Evolutionary conservation across 2,113 vertebrate species (phyloP).

Genomic region (Eira barbara): DNA sequence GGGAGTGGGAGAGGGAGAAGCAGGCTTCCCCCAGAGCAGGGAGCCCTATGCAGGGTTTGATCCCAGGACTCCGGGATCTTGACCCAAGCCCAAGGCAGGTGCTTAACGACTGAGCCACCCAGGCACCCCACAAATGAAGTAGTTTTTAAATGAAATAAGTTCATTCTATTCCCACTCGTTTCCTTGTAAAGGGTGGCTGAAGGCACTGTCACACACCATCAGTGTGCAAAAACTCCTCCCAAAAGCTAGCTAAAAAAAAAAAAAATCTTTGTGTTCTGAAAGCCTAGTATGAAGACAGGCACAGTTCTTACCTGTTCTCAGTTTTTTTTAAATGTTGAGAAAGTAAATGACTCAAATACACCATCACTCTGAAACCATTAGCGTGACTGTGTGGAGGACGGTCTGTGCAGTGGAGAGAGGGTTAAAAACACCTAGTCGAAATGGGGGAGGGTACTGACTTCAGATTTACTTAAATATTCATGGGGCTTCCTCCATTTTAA

Average conservation of each 20-base stretch:
- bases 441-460: conserved; percentile 71
- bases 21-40: no score
- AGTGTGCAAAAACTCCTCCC: neutral
- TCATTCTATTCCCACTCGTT: neutral
- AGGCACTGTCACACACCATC: neutral
- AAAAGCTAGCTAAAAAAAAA: neutral
- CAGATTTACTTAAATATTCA: conserved; percentile 81
- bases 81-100: no score
- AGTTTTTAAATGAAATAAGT: conserved; percentile 5
- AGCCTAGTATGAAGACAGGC: neutral
- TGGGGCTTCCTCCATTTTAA: conserved; percentile 88
- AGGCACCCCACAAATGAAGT: neutral
- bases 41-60: no score
- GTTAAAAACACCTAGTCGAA: conserved; percentile 69
- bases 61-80: no score
- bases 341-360: neutral
- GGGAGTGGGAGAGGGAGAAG: no score
- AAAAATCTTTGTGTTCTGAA: neutral
- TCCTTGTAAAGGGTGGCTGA: neutral
- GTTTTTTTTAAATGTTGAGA: neutral
- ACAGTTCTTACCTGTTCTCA: neutral
- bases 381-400: neutral
- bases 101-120: no score
- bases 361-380: neutral
- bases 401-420: conserved; percentile 49